Base-by-base conservation (phyloP, 2,113 vertebrate species). In the Seriola quinqueradiata region DNA sequence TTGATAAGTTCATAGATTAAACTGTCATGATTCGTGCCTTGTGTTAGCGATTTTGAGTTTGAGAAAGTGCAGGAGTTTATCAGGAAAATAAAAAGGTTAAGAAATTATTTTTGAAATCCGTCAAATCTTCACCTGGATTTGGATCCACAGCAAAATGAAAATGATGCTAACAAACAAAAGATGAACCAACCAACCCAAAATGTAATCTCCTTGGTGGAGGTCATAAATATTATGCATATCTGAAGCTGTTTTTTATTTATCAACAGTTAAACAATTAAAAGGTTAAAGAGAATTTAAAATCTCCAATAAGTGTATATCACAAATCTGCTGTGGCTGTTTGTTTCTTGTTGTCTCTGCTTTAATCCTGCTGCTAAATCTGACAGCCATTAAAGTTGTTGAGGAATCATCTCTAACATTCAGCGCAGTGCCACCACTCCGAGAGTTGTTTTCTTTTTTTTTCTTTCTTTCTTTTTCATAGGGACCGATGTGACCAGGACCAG, bases 371-470 rank as follows among this genome's bases (percentile, higher is more conserved):
- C 6, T 55, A 8, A 65, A 74, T 65, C 16, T 23, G 17, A 58
- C 11, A 65, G 54, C 23, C 34, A 68, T 61, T 61, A 44, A 58
- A 72, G 52, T 36, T 61, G 36, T 23, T 50, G 36, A 65, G 16
- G 72, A 54, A 80, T 60, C 36, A 46, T 76, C 5, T 57, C 13
- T 13, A 19, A 71, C 42, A 66, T 54, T 70, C 32, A 34, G 34
- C 5, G 0, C 8, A 46, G 13, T 19, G 38, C 28, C 28, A 28
- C 61, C 54, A 17, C 25, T 64, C 28, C 54, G 38, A 48, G 54
- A 25, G 48, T 8, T 9, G 25, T 70, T 52, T n/a, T 3, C 11
- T 63, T n/a, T 64, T 64, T 12, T 44, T 52, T 60, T 60, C 25
- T 40, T 58, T 36, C 28, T 28, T 28, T 28, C 28, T 55, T 8